Evolutionary conservation across 2,113 vertebrate species (phyloP).

Genomic region (Tonatia bakeri): DNA sequence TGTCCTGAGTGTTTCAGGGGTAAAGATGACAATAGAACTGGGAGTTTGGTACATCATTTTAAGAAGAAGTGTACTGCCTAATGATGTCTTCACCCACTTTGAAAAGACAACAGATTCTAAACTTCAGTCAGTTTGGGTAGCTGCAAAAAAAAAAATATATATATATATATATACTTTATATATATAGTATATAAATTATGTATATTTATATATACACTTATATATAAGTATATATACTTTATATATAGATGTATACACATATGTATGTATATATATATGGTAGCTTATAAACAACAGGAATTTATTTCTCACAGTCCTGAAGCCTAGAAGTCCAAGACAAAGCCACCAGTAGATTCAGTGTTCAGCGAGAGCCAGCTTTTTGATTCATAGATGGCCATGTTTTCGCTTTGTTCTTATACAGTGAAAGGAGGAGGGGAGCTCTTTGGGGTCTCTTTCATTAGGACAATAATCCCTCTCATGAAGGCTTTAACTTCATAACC

Average conservation of each 20-base stretch:
- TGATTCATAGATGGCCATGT: not conserved
- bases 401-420: not conserved
- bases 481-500: not conserved
- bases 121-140: not conserved
- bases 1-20: not conserved
- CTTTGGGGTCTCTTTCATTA: not conserved
- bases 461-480: not conserved
- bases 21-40: not conserved
- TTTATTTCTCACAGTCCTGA: not conserved
- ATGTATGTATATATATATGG: no score
- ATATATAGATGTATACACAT: no score
- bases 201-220: no score
- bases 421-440: not conserved
- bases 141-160: not conserved
- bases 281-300: not conserved
- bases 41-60: not conserved
- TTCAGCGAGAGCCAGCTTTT: no score
- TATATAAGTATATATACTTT: no score
- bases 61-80: not conserved
- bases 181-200: no score
- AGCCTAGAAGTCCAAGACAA: not conserved
- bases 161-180: no score
- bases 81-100: not conserved
- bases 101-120: not conserved
- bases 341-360: not conserved